phyloP scores from a whole-genome alignment of 2,888 invertebrate species.

The Scaeva pyrastri region DNA sequence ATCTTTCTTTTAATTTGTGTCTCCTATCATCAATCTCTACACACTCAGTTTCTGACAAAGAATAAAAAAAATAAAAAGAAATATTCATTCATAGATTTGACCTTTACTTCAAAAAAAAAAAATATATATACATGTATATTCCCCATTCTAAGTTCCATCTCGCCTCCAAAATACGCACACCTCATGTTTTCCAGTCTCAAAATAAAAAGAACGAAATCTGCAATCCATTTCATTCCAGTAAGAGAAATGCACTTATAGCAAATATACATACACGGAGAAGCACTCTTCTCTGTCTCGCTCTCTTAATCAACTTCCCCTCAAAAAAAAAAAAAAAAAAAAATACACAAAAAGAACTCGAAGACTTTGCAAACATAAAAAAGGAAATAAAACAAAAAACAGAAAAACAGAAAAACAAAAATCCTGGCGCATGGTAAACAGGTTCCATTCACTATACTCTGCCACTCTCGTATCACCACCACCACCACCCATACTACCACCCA shows the following conservation, averaged over 20 bases:
- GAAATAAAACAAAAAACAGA: constrained; percentile 20
- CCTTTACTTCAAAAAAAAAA: background rate
- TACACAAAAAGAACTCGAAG: background rate
- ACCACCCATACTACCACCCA: background rate
- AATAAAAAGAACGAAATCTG: constrained; percentile 15
- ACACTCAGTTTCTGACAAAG: background rate
- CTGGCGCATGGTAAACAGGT: constrained; percentile 74
- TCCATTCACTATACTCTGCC: constrained; percentile 41
- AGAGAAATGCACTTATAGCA: constrained; percentile 36
- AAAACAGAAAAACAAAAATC: no score
- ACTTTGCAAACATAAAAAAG: constrained; percentile 35
- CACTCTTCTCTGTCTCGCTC: constrained; percentile 22
- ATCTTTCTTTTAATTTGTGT: constrained; percentile 4
- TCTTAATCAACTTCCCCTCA: constrained; percentile 27
- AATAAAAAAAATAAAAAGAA: constrained; percentile 13
- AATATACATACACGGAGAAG: constrained; percentile 20
- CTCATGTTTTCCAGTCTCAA: constrained; percentile 22
- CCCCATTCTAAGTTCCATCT: constrained; percentile 1
- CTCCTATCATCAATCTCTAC: background rate
- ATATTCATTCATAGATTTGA: constrained; percentile 63
- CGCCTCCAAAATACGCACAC: constrained; percentile 11
- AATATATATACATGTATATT: constrained; percentile 2
- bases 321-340: constrained; percentile 9
- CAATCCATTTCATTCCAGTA: constrained; percentile 45
- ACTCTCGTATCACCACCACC: constrained; percentile 19